Percentiles rank a stretch among this genome's conserved stretches.
Evolutionary conservation across 2,888 invertebrate species (phyloP).

Genomic region (Nemotelus nigrinus): DNA sequence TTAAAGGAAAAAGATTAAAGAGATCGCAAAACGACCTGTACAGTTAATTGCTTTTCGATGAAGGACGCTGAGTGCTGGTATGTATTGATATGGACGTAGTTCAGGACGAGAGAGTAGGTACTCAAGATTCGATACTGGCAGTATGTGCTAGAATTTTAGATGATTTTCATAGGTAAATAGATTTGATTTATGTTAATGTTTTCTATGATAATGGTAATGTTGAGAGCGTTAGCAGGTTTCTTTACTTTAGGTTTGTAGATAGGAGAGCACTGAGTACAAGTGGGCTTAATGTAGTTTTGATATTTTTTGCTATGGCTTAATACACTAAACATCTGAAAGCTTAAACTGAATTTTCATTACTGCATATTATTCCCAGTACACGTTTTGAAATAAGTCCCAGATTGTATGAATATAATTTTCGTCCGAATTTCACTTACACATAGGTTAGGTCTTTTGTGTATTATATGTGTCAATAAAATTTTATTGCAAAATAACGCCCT

Average conservation of each 20-base stretch:
- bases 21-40: not conserved
- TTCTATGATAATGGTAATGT: not conserved
- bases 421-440: not conserved
- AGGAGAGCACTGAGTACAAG: not conserved
- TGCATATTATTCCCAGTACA: no score
- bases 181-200: not conserved
- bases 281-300: no score
- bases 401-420: not conserved
- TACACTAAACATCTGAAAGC: no score
- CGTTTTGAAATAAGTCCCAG: not conserved
- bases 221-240: not conserved
- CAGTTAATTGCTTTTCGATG: not conserved
- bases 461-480: constrained; percentile 35
- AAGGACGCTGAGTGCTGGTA: not conserved
- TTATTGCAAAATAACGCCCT: constrained; percentile 35
- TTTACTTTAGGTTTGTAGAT: not conserved
- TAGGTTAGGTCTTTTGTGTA: constrained; percentile 23
- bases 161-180: not conserved
- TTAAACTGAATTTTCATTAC: no score
- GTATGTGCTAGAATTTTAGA: not conserved
- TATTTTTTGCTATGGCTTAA: no score
- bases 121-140: not conserved
- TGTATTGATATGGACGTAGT: not conserved
- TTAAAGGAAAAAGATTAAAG: constrained; percentile 24
- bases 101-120: not conserved